Conservation (phyloP, 2,797 vertebrate genomes). For the Chelmon rostratus region DNA sequence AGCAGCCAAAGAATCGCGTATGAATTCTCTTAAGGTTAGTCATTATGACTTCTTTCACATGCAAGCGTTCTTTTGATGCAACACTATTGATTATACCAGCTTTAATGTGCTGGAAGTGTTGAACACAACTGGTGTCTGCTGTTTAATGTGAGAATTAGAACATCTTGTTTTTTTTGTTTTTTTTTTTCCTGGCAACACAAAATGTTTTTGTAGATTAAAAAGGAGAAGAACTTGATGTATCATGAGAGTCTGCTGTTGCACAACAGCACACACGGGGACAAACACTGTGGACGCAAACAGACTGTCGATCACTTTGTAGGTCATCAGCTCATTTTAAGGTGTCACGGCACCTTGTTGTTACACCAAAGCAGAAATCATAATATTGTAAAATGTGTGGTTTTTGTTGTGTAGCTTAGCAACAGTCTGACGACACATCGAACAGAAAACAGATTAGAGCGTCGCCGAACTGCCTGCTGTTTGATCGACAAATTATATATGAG, state of each 20-base stretch:
- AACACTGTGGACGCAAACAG: background rate
- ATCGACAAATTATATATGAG: background rate
- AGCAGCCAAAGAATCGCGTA: background rate
- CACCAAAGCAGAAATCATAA: background rate
- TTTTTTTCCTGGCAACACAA: background rate
- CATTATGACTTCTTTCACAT: background rate
- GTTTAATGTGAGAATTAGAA: background rate
- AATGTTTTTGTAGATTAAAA: conserved; percentile 23
- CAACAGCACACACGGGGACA: conserved; percentile 2
- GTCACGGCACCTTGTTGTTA: background rate
- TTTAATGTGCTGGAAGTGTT: background rate
- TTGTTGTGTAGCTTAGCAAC: background rate
- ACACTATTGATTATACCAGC: background rate
- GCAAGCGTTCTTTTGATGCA: background rate
- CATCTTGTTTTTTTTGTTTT: background rate
- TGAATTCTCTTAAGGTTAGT: background rate
- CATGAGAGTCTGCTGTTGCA: conserved; percentile 10
- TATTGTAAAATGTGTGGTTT: background rate
- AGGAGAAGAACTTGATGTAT: background rate
- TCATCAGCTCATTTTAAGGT: too few relatives aligned
- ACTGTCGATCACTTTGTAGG: background rate
- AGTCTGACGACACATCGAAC: background rate
- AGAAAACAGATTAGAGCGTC: too few relatives aligned
- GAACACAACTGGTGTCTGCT: background rate
- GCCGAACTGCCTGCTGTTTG: too few relatives aligned